phyloP scores from a whole-genome alignment of 92 coral and sea anemone species.

The Phenganax marumi region DNA sequence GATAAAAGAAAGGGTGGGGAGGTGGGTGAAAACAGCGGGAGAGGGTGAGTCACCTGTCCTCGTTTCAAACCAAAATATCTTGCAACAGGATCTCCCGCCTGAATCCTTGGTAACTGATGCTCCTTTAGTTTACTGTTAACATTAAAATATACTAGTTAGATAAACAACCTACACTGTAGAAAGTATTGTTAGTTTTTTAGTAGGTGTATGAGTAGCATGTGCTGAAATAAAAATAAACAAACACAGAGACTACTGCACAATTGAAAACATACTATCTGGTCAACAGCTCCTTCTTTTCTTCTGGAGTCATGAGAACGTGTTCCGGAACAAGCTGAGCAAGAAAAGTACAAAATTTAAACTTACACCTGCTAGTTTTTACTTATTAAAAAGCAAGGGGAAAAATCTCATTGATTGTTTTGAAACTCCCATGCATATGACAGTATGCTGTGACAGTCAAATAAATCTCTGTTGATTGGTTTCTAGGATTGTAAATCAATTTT shows the following conservation, averaged over 20 bases:
- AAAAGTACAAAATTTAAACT: not conserved
- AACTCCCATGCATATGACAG: not conserved
- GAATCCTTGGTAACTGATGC: slow-evolving; percentile 95
- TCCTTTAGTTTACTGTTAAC: slow-evolving; percentile 83
- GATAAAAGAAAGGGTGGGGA: too few relatives aligned
- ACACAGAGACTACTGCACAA: not conserved
- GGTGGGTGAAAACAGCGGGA: too few relatives aligned
- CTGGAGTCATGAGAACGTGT: slow-evolving; percentile 92
- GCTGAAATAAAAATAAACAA: not conserved
- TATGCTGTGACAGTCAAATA: not conserved
- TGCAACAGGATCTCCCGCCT: slow-evolving; percentile 97
- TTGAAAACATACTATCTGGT: slow-evolving; percentile 69
- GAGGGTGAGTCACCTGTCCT: slow-evolving; percentile 69
- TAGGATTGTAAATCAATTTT: too few relatives aligned
- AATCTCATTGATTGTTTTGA: too few relatives aligned
- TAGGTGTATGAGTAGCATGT: too few relatives aligned
- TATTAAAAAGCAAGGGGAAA: not conserved
- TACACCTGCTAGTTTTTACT: not conserved
- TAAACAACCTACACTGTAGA: not conserved
- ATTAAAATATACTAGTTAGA: not conserved
- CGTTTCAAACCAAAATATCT: slow-evolving; percentile 94
- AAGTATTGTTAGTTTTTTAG: too few relatives aligned
- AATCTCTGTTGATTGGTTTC: too few relatives aligned
- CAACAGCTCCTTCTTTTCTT: slow-evolving; percentile 80
- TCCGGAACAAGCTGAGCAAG: slow-evolving; percentile 80